phyloP scores from a whole-genome alignment of 1,140 invertebrate genomes.

The Philotrypesis tridentata region DNA sequence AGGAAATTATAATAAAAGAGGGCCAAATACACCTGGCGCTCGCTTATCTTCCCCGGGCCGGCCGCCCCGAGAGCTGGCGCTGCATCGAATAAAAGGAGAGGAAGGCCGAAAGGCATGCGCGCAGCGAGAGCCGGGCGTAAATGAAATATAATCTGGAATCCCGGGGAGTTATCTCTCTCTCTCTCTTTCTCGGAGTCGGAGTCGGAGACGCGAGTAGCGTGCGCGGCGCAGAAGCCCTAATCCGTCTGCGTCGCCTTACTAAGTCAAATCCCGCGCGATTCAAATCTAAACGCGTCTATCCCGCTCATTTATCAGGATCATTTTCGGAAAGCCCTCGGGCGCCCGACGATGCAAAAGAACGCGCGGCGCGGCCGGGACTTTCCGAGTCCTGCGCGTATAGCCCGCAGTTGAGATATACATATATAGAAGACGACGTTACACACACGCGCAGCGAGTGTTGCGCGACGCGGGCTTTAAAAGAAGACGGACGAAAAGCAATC shows the following conservation, averaged over 20 bases:
- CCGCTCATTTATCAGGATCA: constrained; percentile 52
- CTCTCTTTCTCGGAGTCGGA: too few species aligned
- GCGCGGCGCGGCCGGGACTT: too few species aligned
- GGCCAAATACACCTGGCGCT: constrained; percentile 35
- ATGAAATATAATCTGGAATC: constrained; percentile 49
- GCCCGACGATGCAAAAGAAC: constrained; percentile 28
- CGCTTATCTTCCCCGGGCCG: too few species aligned
- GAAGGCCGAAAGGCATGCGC: background rate
- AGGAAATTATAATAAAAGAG: background rate
- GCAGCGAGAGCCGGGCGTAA: constrained; percentile 6
- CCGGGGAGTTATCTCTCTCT: constrained; percentile 17
- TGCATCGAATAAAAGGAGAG: constrained; percentile 36
- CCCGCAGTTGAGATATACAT: too few species aligned
- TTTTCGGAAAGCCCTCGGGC: constrained; percentile 36
- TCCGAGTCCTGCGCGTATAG: too few species aligned
- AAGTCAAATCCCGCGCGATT: constrained; percentile 22
- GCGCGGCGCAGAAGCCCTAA: background rate
- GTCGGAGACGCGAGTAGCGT: background rate
- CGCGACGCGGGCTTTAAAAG: constrained; percentile 33
- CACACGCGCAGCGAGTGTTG: too few species aligned
- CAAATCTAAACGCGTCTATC: constrained; percentile 49
- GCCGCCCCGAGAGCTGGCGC: too few species aligned
- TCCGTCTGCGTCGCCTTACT: constrained; percentile 31
- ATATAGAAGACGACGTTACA: too few species aligned
- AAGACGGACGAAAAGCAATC: constrained; percentile 44